A percentile compares a stretch with the other conserved stretches of the same genome.
phyloP scores from a whole-genome alignment of 2,113 vertebrate genomes.

The Archilochus colubris region DNA sequence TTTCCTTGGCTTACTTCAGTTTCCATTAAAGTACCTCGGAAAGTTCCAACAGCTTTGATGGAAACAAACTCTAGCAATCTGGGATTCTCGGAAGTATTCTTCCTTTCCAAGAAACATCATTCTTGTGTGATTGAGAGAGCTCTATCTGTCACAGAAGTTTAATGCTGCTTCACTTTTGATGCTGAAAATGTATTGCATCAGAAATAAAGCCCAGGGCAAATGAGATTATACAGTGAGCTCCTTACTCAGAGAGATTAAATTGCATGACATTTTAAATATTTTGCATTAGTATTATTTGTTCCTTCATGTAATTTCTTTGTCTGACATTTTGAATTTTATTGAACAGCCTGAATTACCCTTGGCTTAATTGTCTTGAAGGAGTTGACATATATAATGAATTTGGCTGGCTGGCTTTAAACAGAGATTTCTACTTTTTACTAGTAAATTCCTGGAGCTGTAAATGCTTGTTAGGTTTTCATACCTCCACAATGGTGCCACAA shows the following conservation, averaged over 20 bases:
- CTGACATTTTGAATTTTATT: not conserved
- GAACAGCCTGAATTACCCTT: not conserved
- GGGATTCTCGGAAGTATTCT: slow-evolving; percentile 25
- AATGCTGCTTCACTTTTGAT: not conserved
- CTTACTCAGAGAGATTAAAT: slow-evolving; percentile 3
- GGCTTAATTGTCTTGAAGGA: not conserved
- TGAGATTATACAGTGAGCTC: not conserved
- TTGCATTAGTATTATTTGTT: not conserved
- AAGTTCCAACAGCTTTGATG: slow-evolving; percentile 43
- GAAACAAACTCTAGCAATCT: not conserved
- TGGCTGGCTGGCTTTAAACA: not conserved
- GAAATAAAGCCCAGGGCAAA: slow-evolving; percentile 24
- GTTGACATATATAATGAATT: not conserved
- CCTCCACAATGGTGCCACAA: not conserved
- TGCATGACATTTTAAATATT: not conserved
- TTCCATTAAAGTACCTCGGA: slow-evolving; percentile 45
- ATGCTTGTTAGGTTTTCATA: not conserved
- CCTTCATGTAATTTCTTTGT: not conserved
- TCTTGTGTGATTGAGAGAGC: not conserved
- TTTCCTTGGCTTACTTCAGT: slow-evolving; percentile 34
- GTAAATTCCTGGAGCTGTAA: not conserved
- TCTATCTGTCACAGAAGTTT: not conserved
- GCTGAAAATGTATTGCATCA: not conserved
- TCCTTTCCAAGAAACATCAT: slow-evolving; percentile 26
- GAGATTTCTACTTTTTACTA: not conserved